Evolutionary conservation across 2,797 vertebrate genomes (phyloP).

Genomic region (Rhinichthys osculus): DNA sequence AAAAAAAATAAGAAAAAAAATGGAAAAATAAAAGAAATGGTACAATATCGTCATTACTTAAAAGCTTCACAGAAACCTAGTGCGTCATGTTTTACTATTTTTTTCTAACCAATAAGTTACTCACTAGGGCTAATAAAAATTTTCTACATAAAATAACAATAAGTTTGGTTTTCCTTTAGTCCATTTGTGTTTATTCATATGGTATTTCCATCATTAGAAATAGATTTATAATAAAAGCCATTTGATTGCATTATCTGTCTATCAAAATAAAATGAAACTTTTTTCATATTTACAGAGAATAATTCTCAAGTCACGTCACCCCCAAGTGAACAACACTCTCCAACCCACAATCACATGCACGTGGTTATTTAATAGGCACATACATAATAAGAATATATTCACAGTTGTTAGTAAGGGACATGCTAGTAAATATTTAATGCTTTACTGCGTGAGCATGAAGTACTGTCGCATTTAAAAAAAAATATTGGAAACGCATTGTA

Average conservation of each 20-base stretch:
- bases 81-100: background rate
- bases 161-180: background rate
- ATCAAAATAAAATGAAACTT: too few relatives aligned
- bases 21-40: accelerated
- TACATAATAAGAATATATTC: background rate
- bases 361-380: background rate
- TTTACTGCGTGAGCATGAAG: background rate
- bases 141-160: background rate
- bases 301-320: background rate
- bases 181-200: background rate
- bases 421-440: background rate
- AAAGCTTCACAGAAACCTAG: background rate
- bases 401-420: background rate
- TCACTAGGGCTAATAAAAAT: background rate
- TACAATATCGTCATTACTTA: background rate
- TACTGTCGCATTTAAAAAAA: background rate
- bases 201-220: background rate
- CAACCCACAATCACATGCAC: background rate
- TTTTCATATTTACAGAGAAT: background rate
- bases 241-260: background rate
- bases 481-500: background rate
- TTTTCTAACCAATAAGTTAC: background rate
- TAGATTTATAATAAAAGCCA: background rate
- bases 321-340: background rate
- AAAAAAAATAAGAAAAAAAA: background rate